Evolutionary conservation across 2,888 invertebrate species (phyloP).

Genomic region (Drosophila cracens): DNA sequence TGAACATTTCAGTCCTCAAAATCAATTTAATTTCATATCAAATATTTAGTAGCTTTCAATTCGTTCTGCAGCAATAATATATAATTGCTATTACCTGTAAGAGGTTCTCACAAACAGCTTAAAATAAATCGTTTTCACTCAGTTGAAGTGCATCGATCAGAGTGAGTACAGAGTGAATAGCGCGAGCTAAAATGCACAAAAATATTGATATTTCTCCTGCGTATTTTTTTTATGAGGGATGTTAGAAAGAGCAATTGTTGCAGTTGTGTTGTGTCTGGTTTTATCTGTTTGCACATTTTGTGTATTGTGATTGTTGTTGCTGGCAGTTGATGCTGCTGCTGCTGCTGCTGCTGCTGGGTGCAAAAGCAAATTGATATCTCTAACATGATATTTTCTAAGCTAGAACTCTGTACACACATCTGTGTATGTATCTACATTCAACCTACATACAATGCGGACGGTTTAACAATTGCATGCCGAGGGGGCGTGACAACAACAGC

Average conservation of each 20-base stretch:
- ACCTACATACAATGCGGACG: slow-evolving; percentile 2
- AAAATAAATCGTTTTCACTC: background rate
- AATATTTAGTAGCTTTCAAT: background rate
- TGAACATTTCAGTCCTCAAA: background rate
- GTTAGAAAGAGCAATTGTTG: background rate
- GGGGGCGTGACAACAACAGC: slow-evolving; percentile 23
- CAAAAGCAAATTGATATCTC: slow-evolving; percentile 64
- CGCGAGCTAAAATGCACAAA: background rate
- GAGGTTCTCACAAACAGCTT: background rate
- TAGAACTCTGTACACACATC: slow-evolving; percentile 12
- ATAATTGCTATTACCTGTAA: background rate
- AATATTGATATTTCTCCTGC: background rate
- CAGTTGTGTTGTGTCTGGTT: background rate
- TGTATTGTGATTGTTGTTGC: slow-evolving; percentile 30
- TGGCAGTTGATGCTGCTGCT: slow-evolving; percentile 18
- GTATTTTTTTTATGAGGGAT: slow-evolving; percentile 5
- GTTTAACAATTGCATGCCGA: slow-evolving; percentile 22
- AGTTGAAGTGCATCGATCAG: slow-evolving; percentile 7
- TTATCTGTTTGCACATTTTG: slow-evolving; percentile 8
- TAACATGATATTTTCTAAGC: slow-evolving; percentile 42
- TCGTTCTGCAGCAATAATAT: background rate
- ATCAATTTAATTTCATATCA: background rate
- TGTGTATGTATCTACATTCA: background rate
- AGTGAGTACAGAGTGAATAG: too few relatives aligned
- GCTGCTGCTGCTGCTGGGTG: slow-evolving; percentile 31